These are phyloP conservation scores for Drosophila kanapiae DNA, from an alignment of 1,140 invertebrate genomes.

Conservation along the genomic window DNA sequence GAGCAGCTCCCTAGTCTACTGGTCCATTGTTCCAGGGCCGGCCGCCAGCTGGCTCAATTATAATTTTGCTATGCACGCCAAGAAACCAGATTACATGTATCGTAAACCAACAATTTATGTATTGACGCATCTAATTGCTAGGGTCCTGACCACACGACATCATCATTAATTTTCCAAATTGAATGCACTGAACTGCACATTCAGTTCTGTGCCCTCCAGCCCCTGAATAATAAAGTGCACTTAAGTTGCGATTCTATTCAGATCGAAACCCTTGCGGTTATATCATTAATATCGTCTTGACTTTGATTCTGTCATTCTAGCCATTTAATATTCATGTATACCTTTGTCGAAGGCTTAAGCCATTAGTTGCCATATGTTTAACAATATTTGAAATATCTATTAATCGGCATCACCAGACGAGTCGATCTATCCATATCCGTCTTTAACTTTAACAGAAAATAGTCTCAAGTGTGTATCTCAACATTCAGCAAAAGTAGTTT, in stretches of 20 bases:
- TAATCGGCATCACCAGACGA: too few relatives aligned
- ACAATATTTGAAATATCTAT: too few relatives aligned
- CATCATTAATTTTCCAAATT: constrained; percentile 37
- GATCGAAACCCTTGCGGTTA: constrained; percentile 48
- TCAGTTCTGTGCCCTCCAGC: background rate
- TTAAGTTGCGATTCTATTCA: constrained; percentile 35
- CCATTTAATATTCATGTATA: constrained; percentile 5
- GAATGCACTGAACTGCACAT: constrained; percentile 16
- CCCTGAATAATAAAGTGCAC: constrained; percentile 38
- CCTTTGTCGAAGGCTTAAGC: too few relatives aligned
- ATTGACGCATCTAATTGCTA: constrained; percentile 32
- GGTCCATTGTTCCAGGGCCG: constrained; percentile 27
- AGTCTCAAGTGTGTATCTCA: too few relatives aligned
- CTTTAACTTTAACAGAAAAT: too few relatives aligned
- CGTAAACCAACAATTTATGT: constrained; percentile 40
- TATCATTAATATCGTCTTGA: constrained; percentile 43
- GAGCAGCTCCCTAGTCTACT: constrained; percentile 1
- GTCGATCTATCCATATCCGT: too few relatives aligned
- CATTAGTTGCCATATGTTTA: background rate
- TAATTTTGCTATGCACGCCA: constrained; percentile 53
- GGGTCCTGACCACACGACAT: constrained; percentile 8
- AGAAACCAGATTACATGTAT: constrained; percentile 34
- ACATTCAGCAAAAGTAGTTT: too few relatives aligned
- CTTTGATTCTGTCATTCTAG: constrained; percentile 1
- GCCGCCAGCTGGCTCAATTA: constrained; percentile 54